A percentile compares a stretch with the other conserved stretches of the same genome.
Conservation (phyloP, 64 coral and sea anemone genomes). For the Trachythela sp. region DNA sequence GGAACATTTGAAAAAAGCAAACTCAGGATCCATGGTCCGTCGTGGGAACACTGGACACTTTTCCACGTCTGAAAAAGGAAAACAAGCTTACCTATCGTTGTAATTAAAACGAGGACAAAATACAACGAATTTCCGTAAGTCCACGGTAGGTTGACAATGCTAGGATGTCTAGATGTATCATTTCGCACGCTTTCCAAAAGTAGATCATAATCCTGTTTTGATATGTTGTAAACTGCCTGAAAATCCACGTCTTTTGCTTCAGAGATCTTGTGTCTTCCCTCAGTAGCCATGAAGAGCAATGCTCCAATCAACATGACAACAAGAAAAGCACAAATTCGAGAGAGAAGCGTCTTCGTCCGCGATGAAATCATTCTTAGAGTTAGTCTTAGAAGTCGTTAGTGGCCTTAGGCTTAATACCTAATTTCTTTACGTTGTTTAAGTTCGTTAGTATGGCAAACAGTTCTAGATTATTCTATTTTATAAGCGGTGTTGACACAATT, state of each 20-base stretch:
- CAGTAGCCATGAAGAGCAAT: constrained; percentile 65
- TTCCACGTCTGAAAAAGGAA: neutral
- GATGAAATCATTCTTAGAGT: too few relatives aligned
- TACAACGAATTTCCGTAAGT: constrained; percentile 84
- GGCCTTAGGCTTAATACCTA: too few relatives aligned
- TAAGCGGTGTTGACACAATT: too few relatives aligned
- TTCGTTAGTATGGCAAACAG: too few relatives aligned
- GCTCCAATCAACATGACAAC: constrained; percentile 67
- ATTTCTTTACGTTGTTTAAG: too few relatives aligned
- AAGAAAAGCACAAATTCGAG: constrained; percentile 56
- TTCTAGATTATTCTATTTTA: too few relatives aligned
- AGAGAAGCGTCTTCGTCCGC: constrained; percentile 54
- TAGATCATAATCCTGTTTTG: constrained; percentile 26
- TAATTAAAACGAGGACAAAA: constrained; percentile 84
- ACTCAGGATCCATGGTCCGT: too few relatives aligned
- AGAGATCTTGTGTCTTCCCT: neutral
- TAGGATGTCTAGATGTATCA: neutral
- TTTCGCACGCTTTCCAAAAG: constrained; percentile 41
- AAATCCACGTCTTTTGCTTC: neutral
- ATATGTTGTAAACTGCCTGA: constrained; percentile 16
- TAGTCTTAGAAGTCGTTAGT: too few relatives aligned
- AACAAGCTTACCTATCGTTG: constrained; percentile 68
- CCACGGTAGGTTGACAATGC: constrained; percentile 42
- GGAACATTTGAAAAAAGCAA: too few relatives aligned
- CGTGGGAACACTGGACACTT: neutral